Evolutionary conservation across 2,797 vertebrate genomes (phyloP).

Genomic region (Euthynnus affinis): DNA sequence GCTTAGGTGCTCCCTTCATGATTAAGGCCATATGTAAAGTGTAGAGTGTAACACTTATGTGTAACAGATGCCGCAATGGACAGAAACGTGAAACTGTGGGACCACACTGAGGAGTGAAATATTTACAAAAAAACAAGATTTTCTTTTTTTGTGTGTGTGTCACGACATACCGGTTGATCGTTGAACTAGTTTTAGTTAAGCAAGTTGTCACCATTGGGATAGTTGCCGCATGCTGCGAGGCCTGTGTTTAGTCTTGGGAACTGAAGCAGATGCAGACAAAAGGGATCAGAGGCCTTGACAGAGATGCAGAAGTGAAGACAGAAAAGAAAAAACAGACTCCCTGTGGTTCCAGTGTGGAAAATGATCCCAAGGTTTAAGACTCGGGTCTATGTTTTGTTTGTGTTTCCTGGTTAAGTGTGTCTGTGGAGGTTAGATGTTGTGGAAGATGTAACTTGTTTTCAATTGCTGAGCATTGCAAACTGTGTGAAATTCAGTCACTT

Average conservation of each 20-base stretch:
- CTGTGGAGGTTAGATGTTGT: constrained; percentile 58
- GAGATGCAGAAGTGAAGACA: constrained; percentile 75
- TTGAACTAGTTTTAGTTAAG: constrained; percentile 60
- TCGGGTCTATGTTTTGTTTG: constrained; percentile 79
- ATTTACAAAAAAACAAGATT: constrained; percentile 46
- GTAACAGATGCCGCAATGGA: constrained; percentile 73
- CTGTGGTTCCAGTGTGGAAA: constrained; percentile 79
- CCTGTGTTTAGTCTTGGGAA: constrained; percentile 82
- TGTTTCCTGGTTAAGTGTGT: constrained; percentile 79
- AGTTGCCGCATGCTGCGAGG: constrained; percentile 59
- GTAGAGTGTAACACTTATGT: constrained; percentile 64
- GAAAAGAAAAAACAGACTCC: constrained; percentile 78
- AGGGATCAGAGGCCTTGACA: constrained; percentile 71
- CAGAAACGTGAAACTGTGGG: constrained; percentile 53
- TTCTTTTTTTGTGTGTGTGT: constrained; percentile 43
- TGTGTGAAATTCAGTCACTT: constrained; percentile 30
- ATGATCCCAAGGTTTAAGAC: constrained; percentile 81
- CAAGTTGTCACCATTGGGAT: constrained; percentile 68
- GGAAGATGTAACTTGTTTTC: constrained; percentile 53
- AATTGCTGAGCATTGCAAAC: constrained; percentile 23
- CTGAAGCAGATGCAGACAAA: constrained; percentile 83
- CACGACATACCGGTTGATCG: constrained; percentile 36
- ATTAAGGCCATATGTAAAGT: constrained; percentile 81
- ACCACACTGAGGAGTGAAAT: constrained; percentile 43
- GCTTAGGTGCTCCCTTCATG: constrained; percentile 70